Evolutionary conservation across 1,140 invertebrate genomes (phyloP).

Genomic region (Maniola jurtina): DNA sequence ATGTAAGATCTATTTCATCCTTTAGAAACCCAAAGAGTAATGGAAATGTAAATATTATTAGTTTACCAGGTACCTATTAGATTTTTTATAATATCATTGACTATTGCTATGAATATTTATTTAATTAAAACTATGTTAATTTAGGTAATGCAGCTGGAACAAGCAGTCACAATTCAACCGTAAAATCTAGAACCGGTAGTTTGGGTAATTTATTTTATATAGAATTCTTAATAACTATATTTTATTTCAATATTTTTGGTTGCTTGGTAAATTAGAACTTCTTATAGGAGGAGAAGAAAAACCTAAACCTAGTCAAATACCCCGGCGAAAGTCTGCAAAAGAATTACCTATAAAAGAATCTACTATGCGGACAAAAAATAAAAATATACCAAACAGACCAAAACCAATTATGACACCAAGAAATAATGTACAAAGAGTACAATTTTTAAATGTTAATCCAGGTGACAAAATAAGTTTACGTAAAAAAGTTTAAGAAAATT

Average conservation of each 20-base stretch:
- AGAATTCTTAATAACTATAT: not conserved
- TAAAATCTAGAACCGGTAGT: not conserved
- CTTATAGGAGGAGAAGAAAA: constrained; percentile 5
- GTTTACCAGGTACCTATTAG: not conserved
- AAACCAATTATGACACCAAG: constrained; percentile 23
- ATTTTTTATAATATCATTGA: too few relatives aligned
- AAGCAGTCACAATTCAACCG: constrained; percentile 1
- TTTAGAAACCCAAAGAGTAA: constrained; percentile 1
- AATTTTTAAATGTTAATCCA: constrained; percentile 39
- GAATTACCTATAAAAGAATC: constrained; percentile 15
- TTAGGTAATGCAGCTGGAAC: constrained; percentile 5
- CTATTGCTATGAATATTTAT: too few relatives aligned
- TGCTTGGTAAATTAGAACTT: not conserved
- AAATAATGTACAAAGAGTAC: constrained; percentile 44
- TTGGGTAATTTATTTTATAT: not conserved
- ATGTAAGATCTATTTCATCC: constrained; percentile 5
- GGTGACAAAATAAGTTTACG: constrained; percentile 23
- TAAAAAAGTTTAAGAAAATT: constrained; percentile 8
- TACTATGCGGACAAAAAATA: not conserved
- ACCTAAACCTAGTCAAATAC: constrained; percentile 42
- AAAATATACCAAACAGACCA: constrained; percentile 2
- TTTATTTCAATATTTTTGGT: not conserved
- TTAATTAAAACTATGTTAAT: not conserved
- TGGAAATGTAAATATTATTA: not conserved
- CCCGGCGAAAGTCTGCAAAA: constrained; percentile 29